Evolutionary conservation across 2,888 invertebrate species (phyloP).

Genomic region (Coelogynopora nodosa): DNA sequence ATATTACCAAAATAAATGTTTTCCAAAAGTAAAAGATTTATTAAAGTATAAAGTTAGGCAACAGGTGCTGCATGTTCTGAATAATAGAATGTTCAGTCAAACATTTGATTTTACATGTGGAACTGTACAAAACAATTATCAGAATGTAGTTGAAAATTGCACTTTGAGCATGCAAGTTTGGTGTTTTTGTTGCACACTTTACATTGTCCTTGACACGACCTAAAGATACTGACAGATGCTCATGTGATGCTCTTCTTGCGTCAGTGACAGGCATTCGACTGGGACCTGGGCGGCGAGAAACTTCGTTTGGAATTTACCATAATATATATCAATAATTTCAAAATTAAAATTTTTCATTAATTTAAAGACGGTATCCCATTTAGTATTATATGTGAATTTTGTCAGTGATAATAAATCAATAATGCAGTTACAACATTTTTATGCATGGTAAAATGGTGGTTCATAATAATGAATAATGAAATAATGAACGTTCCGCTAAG

Average conservation of each 20-base stretch:
- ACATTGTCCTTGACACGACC: slow-evolving; percentile 32
- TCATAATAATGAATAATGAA: too few relatives aligned
- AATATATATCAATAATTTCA: too few relatives aligned
- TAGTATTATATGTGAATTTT: too few relatives aligned
- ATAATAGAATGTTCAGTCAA: neutral
- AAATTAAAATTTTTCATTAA: too few relatives aligned
- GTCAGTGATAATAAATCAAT: too few relatives aligned
- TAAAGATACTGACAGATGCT: slow-evolving; percentile 23
- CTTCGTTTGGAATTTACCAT: slow-evolving; percentile 24
- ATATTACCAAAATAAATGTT: neutral
- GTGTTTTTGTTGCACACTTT: slow-evolving; percentile 29
- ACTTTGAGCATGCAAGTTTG: slow-evolving; percentile 4
- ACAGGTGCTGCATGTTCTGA: neutral
- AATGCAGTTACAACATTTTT: too few relatives aligned
- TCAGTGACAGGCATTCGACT: slow-evolving; percentile 6
- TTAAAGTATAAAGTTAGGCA: slow-evolving; percentile 12
- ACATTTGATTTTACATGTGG: slow-evolving; percentile 3
- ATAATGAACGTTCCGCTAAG: too few relatives aligned
- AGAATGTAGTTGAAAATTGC: slow-evolving; percentile 19
- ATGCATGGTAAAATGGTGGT: too few relatives aligned
- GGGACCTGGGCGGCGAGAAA: slow-evolving; percentile 30
- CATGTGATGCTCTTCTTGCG: neutral
- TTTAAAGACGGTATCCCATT: too few relatives aligned
- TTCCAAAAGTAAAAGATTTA: neutral
- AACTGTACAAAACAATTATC: slow-evolving; percentile 19